A percentile compares a stretch with the other conserved stretches of the same genome.
Conservation (phyloP, 2,113 vertebrate genomes). For the Percopsis transmontana region DNA sequence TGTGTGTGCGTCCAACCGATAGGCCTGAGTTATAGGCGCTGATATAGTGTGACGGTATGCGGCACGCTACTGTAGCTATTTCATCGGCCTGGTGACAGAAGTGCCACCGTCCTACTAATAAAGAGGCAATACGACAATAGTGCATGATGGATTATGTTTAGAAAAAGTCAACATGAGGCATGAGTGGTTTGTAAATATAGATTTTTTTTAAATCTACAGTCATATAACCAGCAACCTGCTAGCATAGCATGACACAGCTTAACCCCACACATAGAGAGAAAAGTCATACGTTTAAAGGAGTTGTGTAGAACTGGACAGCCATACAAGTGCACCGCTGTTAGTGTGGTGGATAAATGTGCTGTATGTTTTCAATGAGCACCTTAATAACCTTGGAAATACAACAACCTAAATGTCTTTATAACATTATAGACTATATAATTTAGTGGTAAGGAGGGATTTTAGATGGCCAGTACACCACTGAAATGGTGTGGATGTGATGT, state of each 20-base stretch:
- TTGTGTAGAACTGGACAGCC: too few species aligned
- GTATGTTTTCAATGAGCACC: constrained; percentile 18
- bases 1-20: constrained; percentile 13
- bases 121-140: constrained; percentile 30
- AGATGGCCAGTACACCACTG: too few species aligned
- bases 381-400: too few species aligned
- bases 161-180: neutral
- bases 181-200: neutral
- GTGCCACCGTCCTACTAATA: constrained; percentile 70
- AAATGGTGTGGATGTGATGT: too few species aligned
- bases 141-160: constrained; percentile 20
- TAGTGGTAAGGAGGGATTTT: too few species aligned
- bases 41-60: constrained; percentile 42
- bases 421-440: too few species aligned
- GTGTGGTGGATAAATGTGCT: constrained; percentile 9
- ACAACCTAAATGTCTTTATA: too few species aligned
- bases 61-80: constrained; percentile 61
- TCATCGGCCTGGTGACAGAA: constrained; percentile 68
- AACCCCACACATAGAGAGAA: too few species aligned
- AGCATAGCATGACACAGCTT: too few species aligned
- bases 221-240: too few species aligned
- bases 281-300: too few species aligned
- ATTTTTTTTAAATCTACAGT: too few species aligned
- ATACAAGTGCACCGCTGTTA: neutral
- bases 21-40: constrained; percentile 18